Percentiles rank a stretch among this genome's conserved stretches.
Evolutionary conservation across 2,797 vertebrate genomes (phyloP).

Genomic region (Malurus splendens): DNA sequence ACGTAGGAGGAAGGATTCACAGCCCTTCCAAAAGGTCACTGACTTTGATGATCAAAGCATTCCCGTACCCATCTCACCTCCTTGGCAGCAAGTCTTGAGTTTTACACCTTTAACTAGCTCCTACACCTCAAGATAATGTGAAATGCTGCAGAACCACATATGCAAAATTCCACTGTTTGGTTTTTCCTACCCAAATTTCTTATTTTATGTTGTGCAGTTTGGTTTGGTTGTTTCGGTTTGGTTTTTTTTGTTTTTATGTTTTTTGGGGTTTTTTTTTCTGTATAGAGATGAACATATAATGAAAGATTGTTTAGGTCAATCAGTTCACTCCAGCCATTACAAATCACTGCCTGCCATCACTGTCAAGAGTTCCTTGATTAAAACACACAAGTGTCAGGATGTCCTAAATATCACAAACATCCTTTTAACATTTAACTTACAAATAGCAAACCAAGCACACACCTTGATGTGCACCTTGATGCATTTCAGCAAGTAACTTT

Average conservation of each 20-base stretch:
- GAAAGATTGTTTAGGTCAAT: neutral
- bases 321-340: neutral
- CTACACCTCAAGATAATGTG: neutral
- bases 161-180: neutral
- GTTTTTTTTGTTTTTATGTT: too few relatives aligned
- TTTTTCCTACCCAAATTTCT: neutral
- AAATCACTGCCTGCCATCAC: neutral
- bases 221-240: too few relatives aligned
- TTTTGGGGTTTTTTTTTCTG: neutral
- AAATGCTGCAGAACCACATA: neutral
- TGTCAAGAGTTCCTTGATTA: neutral
- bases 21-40: neutral
- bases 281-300: neutral
- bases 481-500: neutral
- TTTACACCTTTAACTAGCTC: neutral
- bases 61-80: neutral
- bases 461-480: neutral
- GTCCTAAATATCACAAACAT: neutral
- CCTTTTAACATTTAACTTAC: neutral
- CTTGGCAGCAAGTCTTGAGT: neutral
- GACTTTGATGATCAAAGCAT: neutral
- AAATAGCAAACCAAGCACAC: neutral
- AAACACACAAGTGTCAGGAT: neutral
- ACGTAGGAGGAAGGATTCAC: neutral
- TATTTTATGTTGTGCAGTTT: neutral